A percentile compares a stretch with the other conserved stretches of the same genome.
These are phyloP conservation scores for Cheiracanthium punctorium DNA, from an alignment of 2,888 invertebrate genomes.

Conservation along the genomic window DNA sequence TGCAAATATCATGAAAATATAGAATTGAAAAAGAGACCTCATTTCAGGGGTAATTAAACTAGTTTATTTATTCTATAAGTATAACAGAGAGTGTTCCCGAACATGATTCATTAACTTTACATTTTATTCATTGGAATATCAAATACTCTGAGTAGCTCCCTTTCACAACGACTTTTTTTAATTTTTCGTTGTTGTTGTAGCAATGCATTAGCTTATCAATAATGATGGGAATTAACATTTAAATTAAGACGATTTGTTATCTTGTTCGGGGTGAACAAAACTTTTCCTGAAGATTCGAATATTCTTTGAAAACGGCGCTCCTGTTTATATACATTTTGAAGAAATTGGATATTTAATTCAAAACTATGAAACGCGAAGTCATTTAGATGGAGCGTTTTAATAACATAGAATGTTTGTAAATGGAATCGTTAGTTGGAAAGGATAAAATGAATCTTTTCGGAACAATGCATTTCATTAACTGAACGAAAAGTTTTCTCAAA, in stretches of 20 bases:
- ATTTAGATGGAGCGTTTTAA: constrained; percentile 8
- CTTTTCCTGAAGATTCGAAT: background rate
- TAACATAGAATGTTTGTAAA: constrained; percentile 17
- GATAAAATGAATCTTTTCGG: constrained; percentile 11
- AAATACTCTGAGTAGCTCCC: background rate
- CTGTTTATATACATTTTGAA: background rate
- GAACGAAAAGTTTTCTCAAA: constrained; percentile 8
- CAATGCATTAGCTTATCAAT: background rate
- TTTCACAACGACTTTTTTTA: background rate
- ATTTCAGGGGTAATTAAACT: no score
- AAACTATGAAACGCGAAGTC: constrained; percentile 15
- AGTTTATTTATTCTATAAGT: no score
- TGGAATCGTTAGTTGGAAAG: constrained; percentile 11
- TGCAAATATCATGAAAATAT: no score
- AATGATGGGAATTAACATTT: background rate
- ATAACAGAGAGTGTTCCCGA: no score
- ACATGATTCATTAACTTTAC: background rate
- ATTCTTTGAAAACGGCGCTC: background rate
- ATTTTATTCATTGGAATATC: background rate
- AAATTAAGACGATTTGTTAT: constrained; percentile 4
- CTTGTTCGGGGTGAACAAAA: background rate
- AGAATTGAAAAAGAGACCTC: no score
- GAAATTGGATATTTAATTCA: constrained; percentile 10
- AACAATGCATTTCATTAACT: constrained; percentile 15
- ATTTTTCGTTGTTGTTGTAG: background rate